Evolutionary conservation across 2,797 vertebrate species (phyloP).

Genomic region (Lagorchestes hirsutus): DNA sequence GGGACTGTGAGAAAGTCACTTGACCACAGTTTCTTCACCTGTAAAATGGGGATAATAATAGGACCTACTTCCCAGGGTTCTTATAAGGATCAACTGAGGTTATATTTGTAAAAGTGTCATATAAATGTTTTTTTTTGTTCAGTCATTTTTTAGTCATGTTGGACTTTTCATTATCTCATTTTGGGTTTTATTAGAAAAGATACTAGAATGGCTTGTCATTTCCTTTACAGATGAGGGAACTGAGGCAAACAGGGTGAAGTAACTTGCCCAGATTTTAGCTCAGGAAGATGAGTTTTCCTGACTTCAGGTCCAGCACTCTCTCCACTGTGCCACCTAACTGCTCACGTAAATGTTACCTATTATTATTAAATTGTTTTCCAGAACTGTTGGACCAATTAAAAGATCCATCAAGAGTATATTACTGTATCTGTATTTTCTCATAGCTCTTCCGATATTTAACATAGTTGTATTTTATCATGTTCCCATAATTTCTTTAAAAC

Average conservation of each 20-base stretch:
- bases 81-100: neutral
- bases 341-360: neutral
- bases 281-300: neutral
- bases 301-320: neutral
- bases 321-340: neutral
- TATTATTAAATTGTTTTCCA: neutral
- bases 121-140: neutral
- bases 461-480: neutral
- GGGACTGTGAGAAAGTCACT: neutral
- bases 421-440: neutral
- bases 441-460: neutral
- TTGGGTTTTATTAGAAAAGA: neutral
- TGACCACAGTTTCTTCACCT: neutral
- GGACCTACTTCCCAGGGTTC: neutral
- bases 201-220: neutral
- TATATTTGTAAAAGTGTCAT: neutral
- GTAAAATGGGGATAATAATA: neutral
- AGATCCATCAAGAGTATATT: neutral
- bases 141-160: neutral
- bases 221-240: neutral
- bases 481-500: neutral
- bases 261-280: neutral
- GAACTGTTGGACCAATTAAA: neutral
- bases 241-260: neutral
- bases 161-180: neutral